A percentile compares a stretch with the other conserved stretches of the same genome.
phyloP scores from a whole-genome alignment of 2,888 invertebrate genomes.

The Drosophila neonasuta region DNA sequence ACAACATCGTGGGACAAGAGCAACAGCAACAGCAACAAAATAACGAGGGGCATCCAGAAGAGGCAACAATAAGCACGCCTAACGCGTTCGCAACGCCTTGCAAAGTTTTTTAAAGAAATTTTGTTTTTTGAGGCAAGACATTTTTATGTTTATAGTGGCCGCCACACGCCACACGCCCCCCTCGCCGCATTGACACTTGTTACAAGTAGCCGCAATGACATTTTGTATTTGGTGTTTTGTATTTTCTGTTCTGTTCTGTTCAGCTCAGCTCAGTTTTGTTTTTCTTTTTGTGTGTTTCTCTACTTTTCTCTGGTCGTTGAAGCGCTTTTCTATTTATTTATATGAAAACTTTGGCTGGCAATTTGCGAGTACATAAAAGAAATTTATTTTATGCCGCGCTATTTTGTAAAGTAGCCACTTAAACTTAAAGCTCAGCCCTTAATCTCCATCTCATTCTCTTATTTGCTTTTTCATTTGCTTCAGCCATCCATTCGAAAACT shows the following conservation, averaged over 20 bases:
- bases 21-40: conserved; percentile 11
- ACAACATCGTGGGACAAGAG: conserved; percentile 20
- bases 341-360: conserved; percentile 74
- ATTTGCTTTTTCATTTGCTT: not conserved
- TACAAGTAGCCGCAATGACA: conserved; percentile 62
- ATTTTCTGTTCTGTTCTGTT: conserved; percentile 24
- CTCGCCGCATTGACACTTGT: conserved; percentile 70
- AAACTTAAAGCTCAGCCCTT: conserved; percentile 61
- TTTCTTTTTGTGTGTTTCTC: conserved; percentile 27
- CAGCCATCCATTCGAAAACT: not conserved
- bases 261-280: conserved; percentile 1
- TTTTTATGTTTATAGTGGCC: conserved; percentile 69
- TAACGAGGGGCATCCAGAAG: conserved; percentile 14
- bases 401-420: conserved; percentile 77
- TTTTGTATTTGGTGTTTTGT: conserved; percentile 53
- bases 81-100: conserved; percentile 58
- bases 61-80: conserved; percentile 66
- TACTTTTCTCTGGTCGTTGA: conserved; percentile 50
- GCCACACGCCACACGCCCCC: not conserved
- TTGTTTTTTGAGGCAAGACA: conserved; percentile 49
- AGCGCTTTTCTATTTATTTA: conserved; percentile 73
- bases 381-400: conserved; percentile 73
- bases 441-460: not conserved
- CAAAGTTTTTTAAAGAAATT: conserved; percentile 65
- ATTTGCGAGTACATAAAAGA: conserved; percentile 77